Conservation (phyloP, 2,888 invertebrate species). For the Macroteleia sp. region DNA sequence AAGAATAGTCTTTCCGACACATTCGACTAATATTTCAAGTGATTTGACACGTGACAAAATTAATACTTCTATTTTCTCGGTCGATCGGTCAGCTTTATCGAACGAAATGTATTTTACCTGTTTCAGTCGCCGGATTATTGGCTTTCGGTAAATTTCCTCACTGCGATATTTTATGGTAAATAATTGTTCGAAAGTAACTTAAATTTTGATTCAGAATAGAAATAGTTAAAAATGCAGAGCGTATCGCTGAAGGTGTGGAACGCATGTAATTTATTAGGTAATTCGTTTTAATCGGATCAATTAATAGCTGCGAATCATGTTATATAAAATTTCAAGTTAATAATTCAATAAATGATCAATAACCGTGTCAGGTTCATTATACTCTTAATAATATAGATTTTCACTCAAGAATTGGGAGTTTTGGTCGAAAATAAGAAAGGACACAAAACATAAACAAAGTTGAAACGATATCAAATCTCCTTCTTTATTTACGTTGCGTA, state of each 20-base stretch:
- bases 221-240: background rate
- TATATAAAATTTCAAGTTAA: background rate
- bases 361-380: too few species aligned
- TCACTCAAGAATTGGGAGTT: too few species aligned
- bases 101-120: slow-evolving; percentile 29
- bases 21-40: slow-evolving; percentile 30
- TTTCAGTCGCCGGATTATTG: slow-evolving; percentile 30
- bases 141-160: slow-evolving; percentile 15
- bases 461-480: too few species aligned
- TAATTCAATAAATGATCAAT: slow-evolving; percentile 46
- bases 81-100: slow-evolving; percentile 30
- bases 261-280: slow-evolving; percentile 4
- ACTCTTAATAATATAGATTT: too few species aligned
- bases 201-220: background rate
- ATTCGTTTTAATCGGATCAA: slow-evolving; percentile 4
- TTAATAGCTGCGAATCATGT: background rate
- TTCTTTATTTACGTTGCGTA: too few species aligned
- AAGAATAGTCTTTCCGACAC: slow-evolving; percentile 30
- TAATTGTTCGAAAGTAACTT: slow-evolving; percentile 14
- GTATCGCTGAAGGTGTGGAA: background rate
- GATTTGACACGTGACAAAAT: slow-evolving; percentile 45
- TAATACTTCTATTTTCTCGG: slow-evolving; percentile 34
- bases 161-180: slow-evolving; percentile 14
- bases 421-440: too few species aligned
- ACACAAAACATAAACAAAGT: too few species aligned